These are phyloP conservation scores for Prolemur simus DNA, from an alignment of 2,113 vertebrate genomes.

Conservation along the genomic window DNA sequence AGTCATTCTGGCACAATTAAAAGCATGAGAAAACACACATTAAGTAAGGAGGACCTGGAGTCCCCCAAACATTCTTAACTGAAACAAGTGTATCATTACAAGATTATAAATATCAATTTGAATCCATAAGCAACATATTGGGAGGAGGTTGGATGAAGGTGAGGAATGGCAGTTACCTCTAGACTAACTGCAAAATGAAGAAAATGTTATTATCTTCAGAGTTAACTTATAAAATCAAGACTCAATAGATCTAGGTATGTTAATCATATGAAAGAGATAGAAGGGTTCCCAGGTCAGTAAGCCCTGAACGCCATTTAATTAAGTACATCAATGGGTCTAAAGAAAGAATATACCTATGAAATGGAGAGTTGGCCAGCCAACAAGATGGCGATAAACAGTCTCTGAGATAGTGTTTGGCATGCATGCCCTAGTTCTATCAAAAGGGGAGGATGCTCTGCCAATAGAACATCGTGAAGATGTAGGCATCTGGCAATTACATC, in stretches of 20 bases:
- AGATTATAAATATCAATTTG: not conserved
- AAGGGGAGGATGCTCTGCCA: not conserved
- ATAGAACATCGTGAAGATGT: not conserved
- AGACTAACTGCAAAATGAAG: not conserved
- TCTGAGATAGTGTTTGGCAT: not conserved
- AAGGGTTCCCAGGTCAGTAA: not conserved
- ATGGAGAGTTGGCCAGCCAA: not conserved
- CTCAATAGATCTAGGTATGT: not conserved
- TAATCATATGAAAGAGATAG: not conserved
- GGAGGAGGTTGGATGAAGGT: not conserved
- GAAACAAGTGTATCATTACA: not conserved
- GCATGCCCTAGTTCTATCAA: not conserved
- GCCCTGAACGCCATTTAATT: not conserved
- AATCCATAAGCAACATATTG: not conserved
- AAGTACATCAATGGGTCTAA: not conserved
- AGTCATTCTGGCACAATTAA: constrained; percentile 7
- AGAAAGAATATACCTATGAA: not conserved
- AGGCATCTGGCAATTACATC: not conserved
- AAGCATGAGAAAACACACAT: not conserved
- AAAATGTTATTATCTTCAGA: not conserved
- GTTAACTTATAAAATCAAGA: not conserved
- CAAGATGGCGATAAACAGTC: not conserved
- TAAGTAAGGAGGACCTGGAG: not conserved
- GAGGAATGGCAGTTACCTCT: not conserved
- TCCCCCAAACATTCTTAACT: not conserved